Base-by-base conservation (phyloP, 2,113 vertebrate species). In the Barbus barbus region DNA sequence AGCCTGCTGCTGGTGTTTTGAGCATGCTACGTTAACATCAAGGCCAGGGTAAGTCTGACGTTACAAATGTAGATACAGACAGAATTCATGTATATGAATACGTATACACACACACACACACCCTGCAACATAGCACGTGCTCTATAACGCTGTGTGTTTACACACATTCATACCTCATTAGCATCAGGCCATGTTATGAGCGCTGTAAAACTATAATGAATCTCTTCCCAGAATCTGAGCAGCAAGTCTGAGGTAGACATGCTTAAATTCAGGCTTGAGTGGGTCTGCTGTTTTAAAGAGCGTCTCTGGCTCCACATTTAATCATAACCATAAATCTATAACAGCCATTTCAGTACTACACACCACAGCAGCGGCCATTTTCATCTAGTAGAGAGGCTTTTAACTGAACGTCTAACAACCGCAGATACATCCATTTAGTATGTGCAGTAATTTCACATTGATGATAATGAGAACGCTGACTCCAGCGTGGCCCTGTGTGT, bases 401-500 rank as follows among this genome's bases (percentile, higher is more conserved):
- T 81, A 85, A 81, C 38, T 4, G 0, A 46, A 74, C 58, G 73
- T 63, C 81, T 67, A 82, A 83, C 79, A 85, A 65, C 74, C 75
- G 20, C 80, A 78, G 31, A 80, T 76, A 85, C 72, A 48, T 81
- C 60, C 77, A 76, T 56, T 84, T 75, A 87, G 87, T n/a, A 78
- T 71, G 60, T 31, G 38, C 61, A 36, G 60, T 36, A 61, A 78
- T 79, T 76, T 36, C 24, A 36, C 84, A 81, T 60, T 51, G 75
- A 83, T 67, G 33, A 81, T 83, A 83, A 83, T 81, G 81, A 85
- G 76, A 81, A 76, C 24, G 31, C 77, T 65, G 87, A 79, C 83
- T 87, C 83, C 83, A 83, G 82, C 22, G n/a, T 31, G 58, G 71
- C 33, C 78, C 31, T 83, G 11, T 73, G 85, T 46, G 73, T 61